phyloP scores from a whole-genome alignment of 2,888 invertebrate genomes.

The Philhelius pedissequus region DNA sequence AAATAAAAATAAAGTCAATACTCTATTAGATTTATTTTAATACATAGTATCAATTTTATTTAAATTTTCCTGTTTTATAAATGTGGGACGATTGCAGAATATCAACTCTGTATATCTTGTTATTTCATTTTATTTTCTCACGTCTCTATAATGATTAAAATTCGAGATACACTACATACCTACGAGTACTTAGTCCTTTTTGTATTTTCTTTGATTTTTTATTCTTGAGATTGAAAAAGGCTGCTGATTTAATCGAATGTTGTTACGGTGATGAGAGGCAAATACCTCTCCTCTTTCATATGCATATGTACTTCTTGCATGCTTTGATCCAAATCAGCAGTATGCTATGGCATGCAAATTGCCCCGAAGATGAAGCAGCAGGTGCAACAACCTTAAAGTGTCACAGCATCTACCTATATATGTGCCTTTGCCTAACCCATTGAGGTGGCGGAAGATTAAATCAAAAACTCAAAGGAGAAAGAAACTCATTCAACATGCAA shows the following conservation, averaged over 20 bases:
- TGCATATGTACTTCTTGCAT: slow-evolving; percentile 13
- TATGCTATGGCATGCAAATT: slow-evolving; percentile 26
- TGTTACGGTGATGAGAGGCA: slow-evolving; percentile 42
- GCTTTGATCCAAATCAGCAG: slow-evolving; percentile 53
- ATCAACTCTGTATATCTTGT: background rate
- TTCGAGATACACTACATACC: background rate
- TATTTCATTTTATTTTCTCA: background rate
- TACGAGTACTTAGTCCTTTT: background rate
- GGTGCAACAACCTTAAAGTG: slow-evolving; percentile 46
- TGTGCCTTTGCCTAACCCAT: background rate
- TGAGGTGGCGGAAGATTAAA: background rate
- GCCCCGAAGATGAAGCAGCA: slow-evolving; percentile 11
- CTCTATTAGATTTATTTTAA: no score
- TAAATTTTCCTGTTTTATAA: no score
- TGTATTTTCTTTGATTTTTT: background rate
- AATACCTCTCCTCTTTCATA: slow-evolving; percentile 30
- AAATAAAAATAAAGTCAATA: no score
- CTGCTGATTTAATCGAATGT: slow-evolving; percentile 48
- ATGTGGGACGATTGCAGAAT: no score
- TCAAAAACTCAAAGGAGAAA: background rate
- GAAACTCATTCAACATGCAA: background rate
- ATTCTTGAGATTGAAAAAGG: background rate
- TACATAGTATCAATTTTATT: no score
- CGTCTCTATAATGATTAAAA: background rate
- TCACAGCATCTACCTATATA: background rate